phyloP scores from a whole-genome alignment of 2,113 vertebrate genomes.

The Sisor rabdophorus region DNA sequence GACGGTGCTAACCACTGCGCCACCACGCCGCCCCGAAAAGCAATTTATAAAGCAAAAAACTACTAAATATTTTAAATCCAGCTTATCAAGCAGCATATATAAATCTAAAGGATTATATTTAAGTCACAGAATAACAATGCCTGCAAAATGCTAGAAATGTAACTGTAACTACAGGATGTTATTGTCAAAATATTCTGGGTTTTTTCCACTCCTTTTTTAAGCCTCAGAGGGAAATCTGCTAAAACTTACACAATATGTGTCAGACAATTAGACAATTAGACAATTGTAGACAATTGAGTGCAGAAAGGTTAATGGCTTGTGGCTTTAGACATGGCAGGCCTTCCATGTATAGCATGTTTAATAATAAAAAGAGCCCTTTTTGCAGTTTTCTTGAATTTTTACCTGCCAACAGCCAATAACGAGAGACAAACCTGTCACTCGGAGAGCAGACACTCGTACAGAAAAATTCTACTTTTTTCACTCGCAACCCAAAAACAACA shows the following conservation, averaged over 20 bases:
- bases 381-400: conserved; percentile 24
- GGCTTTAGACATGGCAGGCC: conserved; percentile 50
- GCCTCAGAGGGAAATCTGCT: conserved; percentile 10
- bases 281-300: conserved; percentile 36
- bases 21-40: no score
- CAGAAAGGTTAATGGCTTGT: conserved; percentile 44
- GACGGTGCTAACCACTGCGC: no score
- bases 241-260: conserved; percentile 24
- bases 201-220: conserved; percentile 16
- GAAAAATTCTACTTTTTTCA: conserved; percentile 9
- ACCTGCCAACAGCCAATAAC: conserved; percentile 38
- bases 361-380: conserved; percentile 49
- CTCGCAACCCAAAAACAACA: neutral
- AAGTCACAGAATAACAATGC: no score
- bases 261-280: no score
- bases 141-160: no score
- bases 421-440: conserved; percentile 20
- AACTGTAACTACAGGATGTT: neutral
- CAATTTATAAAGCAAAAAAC: no score
- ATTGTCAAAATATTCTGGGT: neutral
- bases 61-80: no score
- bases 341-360: conserved; percentile 46
- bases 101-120: no score
- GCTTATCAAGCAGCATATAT: no score
- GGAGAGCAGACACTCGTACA: conserved; percentile 24